Base-by-base conservation (phyloP, 2,797 vertebrate species). In the Epinephelus malabaricus region DNA sequence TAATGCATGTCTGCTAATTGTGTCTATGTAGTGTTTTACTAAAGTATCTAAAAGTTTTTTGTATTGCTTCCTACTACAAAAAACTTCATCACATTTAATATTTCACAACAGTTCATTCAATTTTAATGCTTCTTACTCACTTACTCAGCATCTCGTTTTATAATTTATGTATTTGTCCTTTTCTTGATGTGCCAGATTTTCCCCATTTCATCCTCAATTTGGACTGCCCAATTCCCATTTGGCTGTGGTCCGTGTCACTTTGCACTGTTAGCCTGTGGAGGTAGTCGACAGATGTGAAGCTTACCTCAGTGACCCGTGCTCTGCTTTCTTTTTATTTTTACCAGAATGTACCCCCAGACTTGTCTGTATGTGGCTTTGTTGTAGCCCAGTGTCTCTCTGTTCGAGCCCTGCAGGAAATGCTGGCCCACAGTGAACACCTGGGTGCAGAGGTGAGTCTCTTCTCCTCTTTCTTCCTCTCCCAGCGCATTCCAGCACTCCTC, bases 301-400 rank as follows among this genome's bases (percentile, higher is more conserved):
- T 54, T 50, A 51, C 17, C 14, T 63, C 10, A 55, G 0, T 64
- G 19, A 80, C 71, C 30, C 10, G 18, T 47, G 5, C 45, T 72
- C 3, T 63, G 2, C 14, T 73, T 12, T 78, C 17, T 63, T 49
- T 69, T 73, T 54, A 11, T 83, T 84, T 68, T 54, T 53, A 19
- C 23, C 85, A 96, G 95, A 96, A 95, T 92, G 94, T 96, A 84
- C 95, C 94, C 10, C 94, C 94, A 75, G 94, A 96, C 66, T 78
- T 96, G 79, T 95, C 92, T 12, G 78, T 95, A 1, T 96, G 95
- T 79, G 91, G 92, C 75, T 96, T 96, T 21, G 78, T 96, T 72
- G 83, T 96, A 79, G 92, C 91, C 60, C 92, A 93, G 82, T 95
- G 95, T 87, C 89, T 95, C 50, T 96, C 95, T 34, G 94, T 96